These are phyloP conservation scores for Hydra vulgaris DNA, from an alignment of 30 jellyfish, hydroid and myxozoan species.

Conservation along the genomic window DNA sequence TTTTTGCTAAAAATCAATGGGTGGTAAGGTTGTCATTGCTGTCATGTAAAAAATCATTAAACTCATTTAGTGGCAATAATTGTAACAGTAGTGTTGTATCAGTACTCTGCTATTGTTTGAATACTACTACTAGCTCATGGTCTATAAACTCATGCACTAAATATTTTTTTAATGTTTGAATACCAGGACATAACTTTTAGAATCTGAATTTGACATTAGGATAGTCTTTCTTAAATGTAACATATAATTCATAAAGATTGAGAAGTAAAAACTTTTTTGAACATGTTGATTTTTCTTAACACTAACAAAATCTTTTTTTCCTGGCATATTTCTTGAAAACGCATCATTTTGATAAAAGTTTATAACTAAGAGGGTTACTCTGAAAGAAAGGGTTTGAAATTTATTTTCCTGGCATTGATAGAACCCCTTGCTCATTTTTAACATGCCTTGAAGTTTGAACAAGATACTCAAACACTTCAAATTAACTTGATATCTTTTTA, in stretches of 20 bases:
- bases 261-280: not conserved
- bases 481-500: not conserved
- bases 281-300: not conserved
- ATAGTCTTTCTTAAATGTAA: not conserved
- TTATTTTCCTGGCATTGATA: too few relatives aligned
- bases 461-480: not conserved
- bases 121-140: not conserved
- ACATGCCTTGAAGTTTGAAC: not conserved
- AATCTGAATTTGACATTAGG: too few relatives aligned
- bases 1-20: too few relatives aligned
- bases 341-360: not conserved
- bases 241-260: not conserved
- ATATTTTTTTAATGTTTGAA: not conserved
- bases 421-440: too few relatives aligned
- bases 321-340: not conserved
- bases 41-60: not conserved
- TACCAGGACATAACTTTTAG: not conserved
- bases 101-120: not conserved
- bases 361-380: not conserved
- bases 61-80: not conserved
- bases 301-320: too few relatives aligned
- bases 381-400: too few relatives aligned
- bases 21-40: not conserved
- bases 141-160: not conserved
- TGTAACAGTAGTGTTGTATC: not conserved